phyloP scores from a whole-genome alignment of 2,113 vertebrate species.

The Eira barbara region DNA sequence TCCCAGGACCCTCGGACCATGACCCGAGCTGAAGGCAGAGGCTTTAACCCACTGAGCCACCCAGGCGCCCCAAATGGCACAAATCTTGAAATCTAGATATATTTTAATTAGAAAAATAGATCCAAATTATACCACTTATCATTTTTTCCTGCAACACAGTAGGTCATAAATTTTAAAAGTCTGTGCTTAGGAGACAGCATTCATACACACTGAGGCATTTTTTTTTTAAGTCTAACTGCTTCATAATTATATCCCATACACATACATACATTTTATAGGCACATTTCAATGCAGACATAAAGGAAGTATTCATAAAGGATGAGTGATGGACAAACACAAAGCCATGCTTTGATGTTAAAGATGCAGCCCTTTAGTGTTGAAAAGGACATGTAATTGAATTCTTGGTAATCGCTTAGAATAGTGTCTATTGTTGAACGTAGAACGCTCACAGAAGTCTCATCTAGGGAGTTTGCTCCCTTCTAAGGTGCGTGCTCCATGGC shows the following conservation, averaged over 20 bases:
- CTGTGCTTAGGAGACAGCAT: not conserved
- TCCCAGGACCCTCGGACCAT: too few relatives aligned
- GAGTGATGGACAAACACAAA: slow-evolving; percentile 3
- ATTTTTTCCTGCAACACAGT: not conserved
- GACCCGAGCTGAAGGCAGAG: too few relatives aligned
- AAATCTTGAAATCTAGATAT: not conserved
- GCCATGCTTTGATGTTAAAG: not conserved
- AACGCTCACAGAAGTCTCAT: not conserved
- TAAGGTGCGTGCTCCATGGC: not conserved
- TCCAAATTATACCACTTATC: not conserved
- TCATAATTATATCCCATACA: not conserved
- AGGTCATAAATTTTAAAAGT: not conserved
- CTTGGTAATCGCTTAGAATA: slow-evolving; percentile 14
- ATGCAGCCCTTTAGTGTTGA: not conserved
- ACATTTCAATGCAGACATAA: not conserved
- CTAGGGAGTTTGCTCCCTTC: not conserved
- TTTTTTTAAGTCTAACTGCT: not conserved
- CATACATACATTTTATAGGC: not conserved
- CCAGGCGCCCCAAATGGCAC: too few relatives aligned
- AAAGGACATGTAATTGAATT: not conserved
- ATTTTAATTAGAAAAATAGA: slow-evolving; percentile 24
- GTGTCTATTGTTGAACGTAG: not conserved
- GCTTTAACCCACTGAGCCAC: too few relatives aligned
- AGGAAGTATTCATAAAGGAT: slow-evolving; percentile 30
- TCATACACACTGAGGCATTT: not conserved